Evolutionary conservation across 1,140 invertebrate genomes (phyloP), one percentile per base, ranked within the genome.

Genomic region (Linepithema humile): DNA sequence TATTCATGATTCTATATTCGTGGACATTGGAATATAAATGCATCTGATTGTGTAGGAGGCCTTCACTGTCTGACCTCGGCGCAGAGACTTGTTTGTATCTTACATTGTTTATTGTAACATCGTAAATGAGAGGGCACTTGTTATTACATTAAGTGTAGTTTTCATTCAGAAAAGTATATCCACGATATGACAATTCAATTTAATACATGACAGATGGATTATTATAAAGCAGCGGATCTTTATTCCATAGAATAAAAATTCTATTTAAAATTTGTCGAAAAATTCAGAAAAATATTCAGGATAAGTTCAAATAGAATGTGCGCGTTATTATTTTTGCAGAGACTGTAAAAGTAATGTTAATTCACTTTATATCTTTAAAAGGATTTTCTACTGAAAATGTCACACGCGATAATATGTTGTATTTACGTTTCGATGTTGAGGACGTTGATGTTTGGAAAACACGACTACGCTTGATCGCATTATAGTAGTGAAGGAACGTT

Each of bases 1-100:
- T 80, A 80, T 78, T 78, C 26, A 78, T 67, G 62, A 78, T 29
- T 55, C 75, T 40, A 55, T 69, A 78, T 78, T 78, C 48, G 35
- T 55, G 17, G 45, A 38, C 32, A 60, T 60, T 40, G 23, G 62
- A 78, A 62, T 59, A 45, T 82, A 82, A 74, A 74, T 60, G 69
- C 29, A 1, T 15, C 35, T 20, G 64, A 73, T 45, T 82, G 40
- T 82, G 35, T 82, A 53, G 38, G n/a, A 29, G 48, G 35, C 45
- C 75, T 78, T 69, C 32, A n/a, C 64, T 43, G 35, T 40, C 35
- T 69, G 60, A 40, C 64, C 75, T 69, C 62, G 62, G 32, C 53
- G 15, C 32, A 53, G 10, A 55, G 32, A 38, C 59, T 45, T 43
- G 9, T 12, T 43, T 12, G 72, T 32, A 50, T 69, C 48, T 77